Conservation (phyloP, 1,140 invertebrate species). For the Agraylea sexmaculata region DNA sequence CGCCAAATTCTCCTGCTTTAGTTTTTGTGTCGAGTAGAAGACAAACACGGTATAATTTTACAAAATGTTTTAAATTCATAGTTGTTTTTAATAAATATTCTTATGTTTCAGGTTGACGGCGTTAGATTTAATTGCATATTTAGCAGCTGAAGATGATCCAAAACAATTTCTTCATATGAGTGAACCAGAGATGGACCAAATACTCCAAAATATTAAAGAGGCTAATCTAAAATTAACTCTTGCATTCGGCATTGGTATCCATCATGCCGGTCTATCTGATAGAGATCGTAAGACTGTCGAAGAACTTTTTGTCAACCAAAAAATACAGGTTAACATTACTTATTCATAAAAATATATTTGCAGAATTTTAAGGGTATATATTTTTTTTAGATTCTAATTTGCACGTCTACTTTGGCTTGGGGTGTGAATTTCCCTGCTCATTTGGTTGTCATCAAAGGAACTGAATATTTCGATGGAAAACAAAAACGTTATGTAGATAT, state of each 20-base stretch:
- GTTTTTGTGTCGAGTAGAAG: conserved; percentile 97
- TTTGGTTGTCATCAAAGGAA: conserved; percentile 61
- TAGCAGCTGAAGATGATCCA: conserved; percentile 83
- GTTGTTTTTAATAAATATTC: not conserved
- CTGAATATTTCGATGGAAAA: conserved; percentile 98
- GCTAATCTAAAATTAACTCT: conserved; percentile 87
- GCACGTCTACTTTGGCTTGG: conserved; percentile 96
- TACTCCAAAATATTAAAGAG: conserved; percentile 71
- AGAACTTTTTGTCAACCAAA: conserved; percentile 91
- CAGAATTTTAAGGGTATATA: conserved; percentile 6
- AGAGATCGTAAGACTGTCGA: conserved; percentile 85
- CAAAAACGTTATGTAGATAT: conserved; percentile 95
- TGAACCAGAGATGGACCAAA: conserved; percentile 71
- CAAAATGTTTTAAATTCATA: not conserved
- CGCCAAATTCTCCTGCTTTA: conserved; percentile 78
- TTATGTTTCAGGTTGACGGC: conserved; percentile 67
- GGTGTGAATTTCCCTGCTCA: conserved; percentile 95
- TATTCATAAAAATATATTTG: conserved; percentile 2
- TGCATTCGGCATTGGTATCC: conserved; percentile 95
- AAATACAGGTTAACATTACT: conserved; percentile 68
- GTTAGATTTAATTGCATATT: conserved; percentile 86
- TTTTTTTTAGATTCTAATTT: conserved; percentile 69
- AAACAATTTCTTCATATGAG: conserved; percentile 91
- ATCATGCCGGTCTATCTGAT: conserved; percentile 92
- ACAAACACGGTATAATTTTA: conserved; percentile 59